Evolutionary conservation across 2,797 vertebrate species (phyloP).

Genomic region (Crotalus adamanteus): DNA sequence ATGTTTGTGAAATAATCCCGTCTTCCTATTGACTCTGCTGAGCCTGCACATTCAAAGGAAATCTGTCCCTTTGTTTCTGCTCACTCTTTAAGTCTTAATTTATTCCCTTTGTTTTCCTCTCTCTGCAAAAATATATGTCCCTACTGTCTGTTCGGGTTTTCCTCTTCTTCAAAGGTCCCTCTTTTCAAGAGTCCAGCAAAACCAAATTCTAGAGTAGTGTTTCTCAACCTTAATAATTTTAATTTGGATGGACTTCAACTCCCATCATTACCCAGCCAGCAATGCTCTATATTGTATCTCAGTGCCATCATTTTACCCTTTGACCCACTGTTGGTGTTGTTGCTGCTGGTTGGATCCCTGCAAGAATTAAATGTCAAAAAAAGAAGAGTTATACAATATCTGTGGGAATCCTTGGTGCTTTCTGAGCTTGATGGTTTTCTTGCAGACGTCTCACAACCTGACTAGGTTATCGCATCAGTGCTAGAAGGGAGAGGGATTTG

Average conservation of each 20-base stretch:
- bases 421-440: too few species aligned
- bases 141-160: neutral
- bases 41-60: constrained; percentile 28
- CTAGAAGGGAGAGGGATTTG: too few species aligned
- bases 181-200: neutral
- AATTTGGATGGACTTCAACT: neutral
- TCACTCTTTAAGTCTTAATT: constrained; percentile 23
- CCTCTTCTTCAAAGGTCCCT: neutral
- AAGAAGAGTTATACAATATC: neutral
- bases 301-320: neutral
- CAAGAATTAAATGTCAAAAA: neutral
- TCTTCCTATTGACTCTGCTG: constrained; percentile 21
- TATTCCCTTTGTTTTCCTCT: neutral
- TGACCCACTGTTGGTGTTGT: neutral
- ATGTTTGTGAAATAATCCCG: constrained; percentile 13
- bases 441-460: too few species aligned
- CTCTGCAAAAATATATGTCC: neutral
- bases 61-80: constrained; percentile 35
- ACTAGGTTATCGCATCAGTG: too few species aligned
- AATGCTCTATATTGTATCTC: neutral
- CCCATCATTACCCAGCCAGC: neutral
- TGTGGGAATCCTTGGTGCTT: too few species aligned
- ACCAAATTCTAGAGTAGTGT: neutral
- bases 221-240: neutral
- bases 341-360: neutral